Base-by-base conservation (phyloP, 2,797 vertebrate genomes). In the Pantherophis alleghaniensis region DNA sequence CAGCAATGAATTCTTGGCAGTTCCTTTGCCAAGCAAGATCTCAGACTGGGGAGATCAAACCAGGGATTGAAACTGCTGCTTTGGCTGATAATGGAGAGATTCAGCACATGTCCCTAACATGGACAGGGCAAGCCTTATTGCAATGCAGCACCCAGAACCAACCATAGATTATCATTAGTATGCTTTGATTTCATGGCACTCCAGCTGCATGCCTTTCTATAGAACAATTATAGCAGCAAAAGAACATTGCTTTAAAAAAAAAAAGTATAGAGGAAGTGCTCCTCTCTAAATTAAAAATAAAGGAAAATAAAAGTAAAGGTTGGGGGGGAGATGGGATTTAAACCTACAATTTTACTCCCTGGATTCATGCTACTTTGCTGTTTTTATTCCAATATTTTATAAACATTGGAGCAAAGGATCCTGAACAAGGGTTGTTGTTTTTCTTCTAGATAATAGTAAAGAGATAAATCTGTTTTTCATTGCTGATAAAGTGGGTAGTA, bases 151-250 rank as follows among this genome's bases (percentile, higher is more conserved):
- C 79, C 79, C 66, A 86, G n/a, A 90, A 87, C 32, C 88, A 56
- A 87, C 51, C 88, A 56, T 60, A 66, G 66, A 93, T 90, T 20
- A 66, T 87, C 90, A 93, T 93, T 93, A 90, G 79, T 86, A 53
- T 86, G 92, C 92, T 90, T 90, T 90, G 88, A 66, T 63, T 92
- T 86, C 88, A 56, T 87, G 86, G 42, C 51, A 42, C 74, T 86
- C 57, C 88, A 92, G 74, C 88, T 90, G 74, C 74, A 90, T 0
- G 24, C 18, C 47, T 90, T 60, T 90, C 79, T 26, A 42, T 47
- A 90, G 92, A 69, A 90, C 42, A 93, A 90, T 90, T 90, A 93
- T 87, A 32, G 32, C 32, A 87, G 88, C 24, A 57, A 60, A 61
- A 93, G 22, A 93, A 90, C 56, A 37, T 47, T 92, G 74, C 51